Percentiles rank a stretch among this genome's conserved stretches.
These are phyloP conservation scores for Dicycla oo DNA, from an alignment of 2,888 invertebrate genomes.

Conservation along the genomic window DNA sequence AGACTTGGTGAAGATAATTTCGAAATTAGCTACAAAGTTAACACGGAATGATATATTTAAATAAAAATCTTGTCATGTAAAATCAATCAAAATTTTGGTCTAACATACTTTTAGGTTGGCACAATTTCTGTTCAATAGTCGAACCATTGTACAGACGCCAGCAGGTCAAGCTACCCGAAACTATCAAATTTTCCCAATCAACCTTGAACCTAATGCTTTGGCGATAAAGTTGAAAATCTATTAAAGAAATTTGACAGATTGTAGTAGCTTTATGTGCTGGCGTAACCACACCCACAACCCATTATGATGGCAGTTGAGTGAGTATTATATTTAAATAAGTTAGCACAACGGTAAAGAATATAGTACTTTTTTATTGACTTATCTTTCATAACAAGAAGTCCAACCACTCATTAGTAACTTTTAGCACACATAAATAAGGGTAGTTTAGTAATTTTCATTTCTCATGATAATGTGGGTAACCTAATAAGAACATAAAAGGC, in stretches of 20 bases:
- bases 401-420: conserved; percentile 24
- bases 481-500: conserved; percentile 51
- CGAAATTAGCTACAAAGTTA: not conserved
- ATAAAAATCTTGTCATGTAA: not conserved
- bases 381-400: conserved; percentile 5
- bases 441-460: conserved; percentile 42
- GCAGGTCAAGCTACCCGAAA: too few species aligned
- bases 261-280: too few species aligned
- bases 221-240: too few species aligned
- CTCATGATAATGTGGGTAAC: conserved; percentile 22
- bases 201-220: too few species aligned
- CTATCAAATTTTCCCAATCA: too few species aligned
- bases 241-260: too few species aligned
- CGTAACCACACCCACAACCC: too few species aligned
- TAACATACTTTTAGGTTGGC: not conserved
- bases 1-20: not conserved
- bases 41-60: not conserved
- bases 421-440: conserved; percentile 39
- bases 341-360: not conserved
- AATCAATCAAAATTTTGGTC: not conserved
- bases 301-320: not conserved
- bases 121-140: not conserved
- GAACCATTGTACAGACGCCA: not conserved
- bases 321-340: not conserved
- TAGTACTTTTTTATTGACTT: not conserved